A percentile compares a stretch with the other conserved stretches of the same genome.
Conservation (phyloP, 2,888 invertebrate genomes). For the Palloptera scutellata region DNA sequence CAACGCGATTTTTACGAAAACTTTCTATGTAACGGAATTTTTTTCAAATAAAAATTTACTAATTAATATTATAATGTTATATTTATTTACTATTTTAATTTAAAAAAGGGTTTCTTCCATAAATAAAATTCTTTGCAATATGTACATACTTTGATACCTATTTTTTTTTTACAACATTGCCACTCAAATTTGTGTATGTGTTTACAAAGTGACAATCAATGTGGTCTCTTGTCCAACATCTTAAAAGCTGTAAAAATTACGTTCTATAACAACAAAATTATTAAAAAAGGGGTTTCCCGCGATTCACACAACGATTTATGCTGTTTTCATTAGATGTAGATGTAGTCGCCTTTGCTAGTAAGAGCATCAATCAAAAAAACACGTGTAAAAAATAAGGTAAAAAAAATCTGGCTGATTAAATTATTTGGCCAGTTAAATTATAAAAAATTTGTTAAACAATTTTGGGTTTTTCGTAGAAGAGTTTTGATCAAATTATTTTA, state of each 20-base stretch:
- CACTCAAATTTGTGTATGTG: not conserved
- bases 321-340: not conserved
- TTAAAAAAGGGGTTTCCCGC: not conserved
- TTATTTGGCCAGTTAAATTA: conserved; percentile 1
- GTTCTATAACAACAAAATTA: not conserved
- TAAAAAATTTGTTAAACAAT: not conserved
- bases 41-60: no score
- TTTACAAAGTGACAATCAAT: not conserved
- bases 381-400: not conserved
- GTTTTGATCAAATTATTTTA: not conserved
- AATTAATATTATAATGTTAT: no score
- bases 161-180: not conserved
- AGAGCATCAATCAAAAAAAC: not conserved
- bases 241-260: not conserved
- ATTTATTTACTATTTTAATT: no score
- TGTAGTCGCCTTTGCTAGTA: not conserved
- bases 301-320: not conserved
- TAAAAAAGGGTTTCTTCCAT: no score
- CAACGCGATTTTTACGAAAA: no score
- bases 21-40: no score
- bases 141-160: no score
- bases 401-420: not conserved
- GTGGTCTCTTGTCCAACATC: not conserved
- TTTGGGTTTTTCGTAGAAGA: not conserved
- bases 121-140: no score